These are phyloP conservation scores for Solenopsis invicta DNA, from an alignment of 1,140 invertebrate genomes.

Conservation along the genomic window DNA sequence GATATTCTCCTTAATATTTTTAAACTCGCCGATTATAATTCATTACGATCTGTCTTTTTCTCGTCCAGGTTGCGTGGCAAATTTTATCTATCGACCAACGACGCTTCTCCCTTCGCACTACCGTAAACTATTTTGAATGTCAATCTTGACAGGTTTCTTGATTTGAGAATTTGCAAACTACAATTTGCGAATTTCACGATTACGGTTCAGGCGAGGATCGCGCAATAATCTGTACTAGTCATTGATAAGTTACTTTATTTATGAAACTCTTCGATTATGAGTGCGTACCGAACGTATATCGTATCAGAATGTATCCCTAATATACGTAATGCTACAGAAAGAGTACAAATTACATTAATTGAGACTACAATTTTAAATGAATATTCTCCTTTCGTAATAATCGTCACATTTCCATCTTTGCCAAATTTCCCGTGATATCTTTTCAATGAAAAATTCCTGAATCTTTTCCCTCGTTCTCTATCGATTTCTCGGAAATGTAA, in stretches of 20 bases:
- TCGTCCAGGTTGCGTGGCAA: constrained; percentile 79
- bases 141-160: constrained; percentile 19
- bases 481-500: neutral
- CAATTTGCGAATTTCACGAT: constrained; percentile 5
- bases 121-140: constrained; percentile 54
- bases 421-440: neutral
- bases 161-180: constrained; percentile 9
- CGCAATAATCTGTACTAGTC: constrained; percentile 78
- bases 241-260: constrained; percentile 80
- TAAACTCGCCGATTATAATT: constrained; percentile 2
- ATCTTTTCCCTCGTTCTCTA: constrained; percentile 1
- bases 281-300: neutral
- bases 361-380: constrained; percentile 19
- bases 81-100: constrained; percentile 79
- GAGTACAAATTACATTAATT: constrained; percentile 75
- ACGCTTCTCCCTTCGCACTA: constrained; percentile 77
- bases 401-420: neutral
- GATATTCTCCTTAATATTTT: constrained; percentile 24
- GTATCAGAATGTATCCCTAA: constrained; percentile 51
- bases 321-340: constrained; percentile 42
- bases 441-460: constrained; percentile 30
- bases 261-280: constrained; percentile 64
- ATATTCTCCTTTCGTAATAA: constrained; percentile 15
- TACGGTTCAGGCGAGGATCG: constrained; percentile 17
- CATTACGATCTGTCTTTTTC: constrained; percentile 1